phyloP scores from a whole-genome alignment of 2,888 invertebrate species.

The Cryptocheilus praepositus region DNA sequence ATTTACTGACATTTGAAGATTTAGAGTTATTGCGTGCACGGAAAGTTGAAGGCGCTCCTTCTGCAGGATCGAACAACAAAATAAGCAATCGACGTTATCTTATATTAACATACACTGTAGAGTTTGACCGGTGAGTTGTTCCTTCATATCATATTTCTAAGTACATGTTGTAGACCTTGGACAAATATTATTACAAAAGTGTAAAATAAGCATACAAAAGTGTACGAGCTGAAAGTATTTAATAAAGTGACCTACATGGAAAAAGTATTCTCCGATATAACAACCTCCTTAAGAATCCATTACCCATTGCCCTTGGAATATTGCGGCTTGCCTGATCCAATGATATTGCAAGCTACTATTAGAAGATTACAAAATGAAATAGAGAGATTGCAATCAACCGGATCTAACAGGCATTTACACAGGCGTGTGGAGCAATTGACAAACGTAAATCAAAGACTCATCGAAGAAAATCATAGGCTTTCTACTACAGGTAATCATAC shows the following conservation, averaged over 20 bases:
- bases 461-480: constrained; percentile 60
- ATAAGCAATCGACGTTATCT: constrained; percentile 76
- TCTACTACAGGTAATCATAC: constrained; percentile 49
- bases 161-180: no score
- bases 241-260: background rate
- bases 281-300: constrained; percentile 72
- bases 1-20: constrained; percentile 77
- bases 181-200: no score
- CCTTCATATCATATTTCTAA: background rate
- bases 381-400: constrained; percentile 64
- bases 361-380: constrained; percentile 75
- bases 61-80: constrained; percentile 55
- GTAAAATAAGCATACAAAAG: no score
- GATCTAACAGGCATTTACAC: constrained; percentile 59
- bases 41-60: constrained; percentile 62
- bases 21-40: constrained; percentile 75
- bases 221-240: no score
- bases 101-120: constrained; percentile 77
- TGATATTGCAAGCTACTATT: constrained; percentile 76
- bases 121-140: constrained; percentile 76
- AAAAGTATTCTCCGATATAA: constrained; percentile 45
- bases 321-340: constrained; percentile 77
- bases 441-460: constrained; percentile 52
- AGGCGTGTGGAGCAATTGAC: constrained; percentile 63
- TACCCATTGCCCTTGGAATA: constrained; percentile 78